Evolutionary conservation across 2,113 vertebrate species (phyloP), one percentile per base, ranked within the genome.

Genomic region (Chaetorhynchus papuensis): DNA sequence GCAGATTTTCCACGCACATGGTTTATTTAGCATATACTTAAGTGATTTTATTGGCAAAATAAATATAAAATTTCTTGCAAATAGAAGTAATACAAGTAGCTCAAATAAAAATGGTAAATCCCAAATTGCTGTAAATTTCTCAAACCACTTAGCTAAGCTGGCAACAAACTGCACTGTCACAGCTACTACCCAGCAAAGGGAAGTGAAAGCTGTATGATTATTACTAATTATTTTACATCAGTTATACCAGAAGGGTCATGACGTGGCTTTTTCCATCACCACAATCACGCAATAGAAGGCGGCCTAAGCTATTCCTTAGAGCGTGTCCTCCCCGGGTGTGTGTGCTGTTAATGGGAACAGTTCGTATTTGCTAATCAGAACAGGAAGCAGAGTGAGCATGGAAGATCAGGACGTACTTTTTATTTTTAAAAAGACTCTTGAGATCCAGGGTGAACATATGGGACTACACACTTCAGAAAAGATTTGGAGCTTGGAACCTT

Each of bases 341-440:
- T 2, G 50, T 30, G 8, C 86, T n/a, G 33, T 16, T 87, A 87
- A 69, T 60, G 71, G 52, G 90, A 91, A 90, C 78, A 88, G 70
- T 28, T 20, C 1, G 16, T 60, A 64, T 74, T 90, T 83, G 85
- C 65, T 94, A 56, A 95, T 93, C 56, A 94, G 88, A 44, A 39
- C 68, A 87, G 83, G 88, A 90, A 88, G 64, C 60, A 78, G 76
- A 93, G 66, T 6, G 10, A 90, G 41, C 85, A 64, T 9, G 57
- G 44, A 60, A 93, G 88, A 94, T 90, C 90, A 80, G 83, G 60
- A 77, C 35, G 94, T 95, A 93, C 71, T 88, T 96, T 87, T 95
- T 88, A 91, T 95, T 95, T 96, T 90, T 93, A 81, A 90, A 89
- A 83, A 49, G 22, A 19, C 83, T 92, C 83, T 71, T 49, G 75